A percentile compares a stretch with the other conserved stretches of the same genome.
phyloP scores from a whole-genome alignment of 2,797 vertebrate genomes.

The Rhinella marina region DNA sequence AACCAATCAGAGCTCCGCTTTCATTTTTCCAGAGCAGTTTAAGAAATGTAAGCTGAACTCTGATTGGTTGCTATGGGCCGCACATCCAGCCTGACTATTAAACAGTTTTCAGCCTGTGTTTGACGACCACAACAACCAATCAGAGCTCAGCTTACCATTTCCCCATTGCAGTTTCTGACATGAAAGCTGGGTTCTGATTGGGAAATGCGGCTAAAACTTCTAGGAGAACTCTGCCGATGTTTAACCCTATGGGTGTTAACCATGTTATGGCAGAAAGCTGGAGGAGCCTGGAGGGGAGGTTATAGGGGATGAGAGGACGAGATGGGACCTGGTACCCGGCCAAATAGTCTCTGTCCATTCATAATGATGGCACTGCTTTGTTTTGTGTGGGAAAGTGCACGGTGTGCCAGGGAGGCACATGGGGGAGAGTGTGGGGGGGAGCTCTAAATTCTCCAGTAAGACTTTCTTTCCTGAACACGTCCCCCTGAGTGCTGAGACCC shows the following conservation, averaged over 20 bases:
- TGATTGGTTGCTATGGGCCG: neutral
- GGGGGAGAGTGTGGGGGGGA: neutral
- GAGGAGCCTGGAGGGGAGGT: neutral
- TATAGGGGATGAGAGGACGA: neutral
- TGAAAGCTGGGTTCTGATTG: too few relatives aligned
- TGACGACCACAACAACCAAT: too few relatives aligned
- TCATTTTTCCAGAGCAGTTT: neutral
- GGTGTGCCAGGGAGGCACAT: conserved; percentile 2
- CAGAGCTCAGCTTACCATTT: too few relatives aligned
- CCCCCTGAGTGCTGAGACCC: neutral
- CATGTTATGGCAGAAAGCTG: neutral
- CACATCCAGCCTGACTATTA: too few relatives aligned
- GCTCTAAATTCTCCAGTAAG: neutral
- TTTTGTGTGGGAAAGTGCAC: conserved; percentile 31
- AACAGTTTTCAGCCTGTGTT: too few relatives aligned
- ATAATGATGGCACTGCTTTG: conserved; percentile 16
- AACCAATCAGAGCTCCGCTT: neutral
- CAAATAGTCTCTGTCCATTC: conserved; percentile 29
- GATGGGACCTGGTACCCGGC: neutral
- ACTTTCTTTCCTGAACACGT: neutral
- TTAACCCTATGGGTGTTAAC: neutral
- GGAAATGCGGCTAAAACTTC: too few relatives aligned
- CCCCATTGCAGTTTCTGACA: too few relatives aligned
- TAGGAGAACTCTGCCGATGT: too few relatives aligned
- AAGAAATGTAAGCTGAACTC: neutral